A percentile compares a stretch with the other conserved stretches of the same genome.
These are phyloP conservation scores for Cheirogaleus major DNA, from an alignment of 2,797 vertebrate genomes.

Conservation along the genomic window DNA sequence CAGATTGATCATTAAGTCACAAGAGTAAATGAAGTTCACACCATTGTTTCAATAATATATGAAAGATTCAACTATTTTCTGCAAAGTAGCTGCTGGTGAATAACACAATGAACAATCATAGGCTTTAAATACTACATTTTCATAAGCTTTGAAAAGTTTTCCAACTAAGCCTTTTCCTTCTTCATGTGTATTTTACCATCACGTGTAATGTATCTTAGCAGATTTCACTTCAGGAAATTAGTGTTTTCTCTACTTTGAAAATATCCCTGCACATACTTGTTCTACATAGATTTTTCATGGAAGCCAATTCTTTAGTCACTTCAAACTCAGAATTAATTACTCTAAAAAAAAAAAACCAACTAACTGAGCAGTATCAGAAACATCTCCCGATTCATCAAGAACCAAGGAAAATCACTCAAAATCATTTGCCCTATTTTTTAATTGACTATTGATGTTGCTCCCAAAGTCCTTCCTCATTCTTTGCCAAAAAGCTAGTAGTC, in stretches of 20 bases:
- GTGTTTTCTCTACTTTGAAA: conserved; percentile 13
- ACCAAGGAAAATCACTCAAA: neutral
- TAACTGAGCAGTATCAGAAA: neutral
- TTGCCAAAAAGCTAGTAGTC: neutral
- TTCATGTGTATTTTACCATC: neutral
- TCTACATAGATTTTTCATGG: neutral
- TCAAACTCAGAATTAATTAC: neutral
- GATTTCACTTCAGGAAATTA: neutral
- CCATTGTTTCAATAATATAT: neutral
- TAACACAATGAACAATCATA: neutral
- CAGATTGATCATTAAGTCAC: neutral
- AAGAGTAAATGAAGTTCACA: neutral
- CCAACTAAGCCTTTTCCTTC: neutral
- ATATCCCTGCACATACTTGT: neutral
- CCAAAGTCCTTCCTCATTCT: neutral
- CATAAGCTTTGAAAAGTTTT: neutral
- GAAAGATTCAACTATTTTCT: neutral
- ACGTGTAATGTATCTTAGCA: neutral
- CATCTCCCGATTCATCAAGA: neutral
- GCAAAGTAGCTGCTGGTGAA: neutral
- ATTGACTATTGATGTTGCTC: neutral
- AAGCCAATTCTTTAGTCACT: neutral
- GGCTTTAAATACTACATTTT: neutral
- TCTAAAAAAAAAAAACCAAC: neutral
- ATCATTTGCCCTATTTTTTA: neutral